Evolutionary conservation across 2,888 invertebrate species (phyloP).

Genomic region (Nycteola revayana): DNA sequence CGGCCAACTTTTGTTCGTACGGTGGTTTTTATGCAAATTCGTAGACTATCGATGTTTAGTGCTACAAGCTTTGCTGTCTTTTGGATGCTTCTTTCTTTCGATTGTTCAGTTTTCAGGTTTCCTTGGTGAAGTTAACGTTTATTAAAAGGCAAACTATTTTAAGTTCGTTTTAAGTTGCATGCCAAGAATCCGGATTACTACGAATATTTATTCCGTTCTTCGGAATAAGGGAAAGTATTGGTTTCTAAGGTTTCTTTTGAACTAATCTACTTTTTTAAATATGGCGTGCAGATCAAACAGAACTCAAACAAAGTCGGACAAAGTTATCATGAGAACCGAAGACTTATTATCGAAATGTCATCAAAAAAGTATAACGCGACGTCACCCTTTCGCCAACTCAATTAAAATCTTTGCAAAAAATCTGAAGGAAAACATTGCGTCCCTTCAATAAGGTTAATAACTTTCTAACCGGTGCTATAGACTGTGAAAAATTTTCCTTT

Average conservation of each 20-base stretch:
- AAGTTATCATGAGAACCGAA: conserved; percentile 44
- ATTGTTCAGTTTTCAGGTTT: conserved; percentile 19
- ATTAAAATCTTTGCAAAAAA: conserved; percentile 57
- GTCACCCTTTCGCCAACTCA: conserved; percentile 67
- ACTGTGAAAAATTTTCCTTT: conserved; percentile 24
- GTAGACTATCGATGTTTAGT: conserved; percentile 28
- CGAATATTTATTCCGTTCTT: too few species aligned
- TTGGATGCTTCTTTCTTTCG: conserved; percentile 13
- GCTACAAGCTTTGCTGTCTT: conserved; percentile 20
- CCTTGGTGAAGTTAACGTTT: conserved; percentile 2
- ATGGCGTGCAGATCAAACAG: not conserved
- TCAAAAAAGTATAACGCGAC: conserved; percentile 73
- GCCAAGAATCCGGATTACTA: too few species aligned
- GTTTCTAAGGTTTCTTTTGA: too few species aligned
- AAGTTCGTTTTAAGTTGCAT: too few species aligned
- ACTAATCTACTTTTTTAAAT: too few species aligned
- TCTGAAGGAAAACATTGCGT: conserved; percentile 17
- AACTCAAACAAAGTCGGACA: conserved; percentile 53
- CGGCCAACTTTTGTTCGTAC: conserved; percentile 38
- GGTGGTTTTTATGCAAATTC: conserved; percentile 46
- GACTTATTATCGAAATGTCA: conserved; percentile 75
- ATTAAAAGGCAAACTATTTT: conserved; percentile 1
- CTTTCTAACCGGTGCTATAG: conserved; percentile 20
- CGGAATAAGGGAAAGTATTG: too few species aligned
- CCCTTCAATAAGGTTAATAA: conserved; percentile 34